Evolutionary conservation across 2,113 vertebrate genomes (phyloP).

Genomic region (Perca flavescens): DNA sequence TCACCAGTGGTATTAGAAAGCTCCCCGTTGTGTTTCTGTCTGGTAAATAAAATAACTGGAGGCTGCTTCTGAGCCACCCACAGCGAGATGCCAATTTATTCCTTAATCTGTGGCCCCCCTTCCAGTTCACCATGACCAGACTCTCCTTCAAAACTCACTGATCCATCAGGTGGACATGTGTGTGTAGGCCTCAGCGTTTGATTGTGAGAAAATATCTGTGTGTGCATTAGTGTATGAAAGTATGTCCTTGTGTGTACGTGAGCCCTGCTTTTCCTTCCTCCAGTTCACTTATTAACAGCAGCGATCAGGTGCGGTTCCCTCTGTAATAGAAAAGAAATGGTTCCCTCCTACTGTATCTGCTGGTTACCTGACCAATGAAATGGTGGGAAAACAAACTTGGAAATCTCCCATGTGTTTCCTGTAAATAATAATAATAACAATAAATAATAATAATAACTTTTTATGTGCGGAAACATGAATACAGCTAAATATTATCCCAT

Average conservation of each 20-base stretch:
- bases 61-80: constrained; percentile 51
- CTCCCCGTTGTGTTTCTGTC: constrained; percentile 61
- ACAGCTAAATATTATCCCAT: not conserved
- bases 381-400: not conserved
- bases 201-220: not conserved
- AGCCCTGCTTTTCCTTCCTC: not conserved
- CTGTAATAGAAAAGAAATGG: not conserved
- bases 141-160: constrained; percentile 63
- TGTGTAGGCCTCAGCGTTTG: constrained; percentile 1
- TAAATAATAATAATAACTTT: no score
- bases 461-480: not conserved
- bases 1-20: constrained; percentile 60
- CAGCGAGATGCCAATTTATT: constrained; percentile 50
- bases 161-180: constrained; percentile 43
- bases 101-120: constrained; percentile 50
- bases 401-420: not conserved
- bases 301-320: not conserved
- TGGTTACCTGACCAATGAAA: not conserved
- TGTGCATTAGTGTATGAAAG: no score
- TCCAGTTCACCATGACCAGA: constrained; percentile 32
- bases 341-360: no score
- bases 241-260: constrained; percentile 1
- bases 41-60: constrained; percentile 71
- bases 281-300: not conserved
- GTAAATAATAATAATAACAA: no score